These are phyloP conservation scores for Helobdella robusta DNA, from an alignment of 2,888 invertebrate species.

Conservation along the genomic window DNA sequence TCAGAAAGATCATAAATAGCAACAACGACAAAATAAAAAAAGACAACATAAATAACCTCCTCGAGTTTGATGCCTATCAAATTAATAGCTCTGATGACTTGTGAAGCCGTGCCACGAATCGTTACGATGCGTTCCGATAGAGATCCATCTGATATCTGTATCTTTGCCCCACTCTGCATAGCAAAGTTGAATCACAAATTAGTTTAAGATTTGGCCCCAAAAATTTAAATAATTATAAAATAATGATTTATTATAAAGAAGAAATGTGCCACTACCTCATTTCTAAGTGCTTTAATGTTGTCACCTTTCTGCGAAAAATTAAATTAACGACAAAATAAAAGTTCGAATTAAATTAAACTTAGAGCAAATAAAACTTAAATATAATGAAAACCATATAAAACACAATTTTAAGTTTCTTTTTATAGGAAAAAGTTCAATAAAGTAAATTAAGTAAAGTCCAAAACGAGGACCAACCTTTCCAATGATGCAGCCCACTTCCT, in stretches of 20 bases:
- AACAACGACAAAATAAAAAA: neutral
- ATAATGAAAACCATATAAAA: neutral
- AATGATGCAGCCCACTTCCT: conserved; percentile 54
- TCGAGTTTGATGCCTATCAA: conserved; percentile 26
- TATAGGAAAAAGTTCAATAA: too few relatives aligned
- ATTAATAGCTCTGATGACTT: conserved; percentile 25
- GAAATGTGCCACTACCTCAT: neutral
- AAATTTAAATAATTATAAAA: too few relatives aligned
- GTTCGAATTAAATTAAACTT: neutral
- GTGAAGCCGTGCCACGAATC: conserved; percentile 21
- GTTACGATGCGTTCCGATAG: conserved; percentile 26
- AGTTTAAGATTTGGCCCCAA: too few relatives aligned
- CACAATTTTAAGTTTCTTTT: neutral
- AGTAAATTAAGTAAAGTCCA: neutral
- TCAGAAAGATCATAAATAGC: neutral
- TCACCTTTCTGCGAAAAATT: conserved; percentile 16
- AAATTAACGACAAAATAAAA: neutral
- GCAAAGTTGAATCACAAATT: neutral
- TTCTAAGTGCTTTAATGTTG: conserved; percentile 14
- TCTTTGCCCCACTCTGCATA: conserved; percentile 25
- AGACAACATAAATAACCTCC: conserved; percentile 17
- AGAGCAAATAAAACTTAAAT: neutral
- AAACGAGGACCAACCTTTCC: conserved; percentile 46
- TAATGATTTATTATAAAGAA: too few relatives aligned
- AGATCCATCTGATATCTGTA: conserved; percentile 28